Evolutionary conservation across 1,140 invertebrate genomes (phyloP).

Genomic region (Eufriesea mexicana): DNA sequence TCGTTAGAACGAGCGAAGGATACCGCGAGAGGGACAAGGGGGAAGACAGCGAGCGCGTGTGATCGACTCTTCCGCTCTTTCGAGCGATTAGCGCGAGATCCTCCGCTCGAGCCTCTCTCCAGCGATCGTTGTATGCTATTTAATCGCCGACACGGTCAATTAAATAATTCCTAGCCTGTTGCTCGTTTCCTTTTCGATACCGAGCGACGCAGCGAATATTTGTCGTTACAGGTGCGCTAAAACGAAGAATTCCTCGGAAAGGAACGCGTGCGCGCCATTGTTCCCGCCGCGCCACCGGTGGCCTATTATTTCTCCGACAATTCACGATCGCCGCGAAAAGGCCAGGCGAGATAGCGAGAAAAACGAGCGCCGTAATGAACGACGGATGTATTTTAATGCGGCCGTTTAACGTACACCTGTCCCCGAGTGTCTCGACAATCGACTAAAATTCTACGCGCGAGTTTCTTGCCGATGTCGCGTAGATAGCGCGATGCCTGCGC

Average conservation of each 20-base stretch:
- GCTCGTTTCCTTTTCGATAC: no score
- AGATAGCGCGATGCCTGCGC: neutral
- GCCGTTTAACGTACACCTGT: slow-evolving; percentile 38
- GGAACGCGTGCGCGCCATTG: neutral
- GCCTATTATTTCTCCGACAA: slow-evolving; percentile 2
- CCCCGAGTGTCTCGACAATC: slow-evolving; percentile 20
- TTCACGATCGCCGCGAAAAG: neutral
- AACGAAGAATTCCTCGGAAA: neutral
- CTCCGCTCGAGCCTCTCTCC: no score
- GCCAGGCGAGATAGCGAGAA: neutral
- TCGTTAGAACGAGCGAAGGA: slow-evolving; percentile 62
- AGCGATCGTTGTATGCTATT: no score
- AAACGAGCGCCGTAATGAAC: slow-evolving; percentile 3
- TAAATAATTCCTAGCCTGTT: no score
- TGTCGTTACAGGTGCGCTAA: neutral
- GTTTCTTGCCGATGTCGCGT: slow-evolving; percentile 19
- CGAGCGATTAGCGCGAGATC: no score
- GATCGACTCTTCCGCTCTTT: no score
- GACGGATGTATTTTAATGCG: slow-evolving; percentile 26
- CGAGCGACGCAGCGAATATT: neutral
- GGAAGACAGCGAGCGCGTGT: neutral
- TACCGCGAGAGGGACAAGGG: neutral
- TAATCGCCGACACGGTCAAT: no score
- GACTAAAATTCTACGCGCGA: neutral
- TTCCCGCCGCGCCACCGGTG: neutral